A percentile compares a stretch with the other conserved stretches of the same genome.
Evolutionary conservation across 2,888 invertebrate species (phyloP).

Genomic region (Diarsia brunnea): DNA sequence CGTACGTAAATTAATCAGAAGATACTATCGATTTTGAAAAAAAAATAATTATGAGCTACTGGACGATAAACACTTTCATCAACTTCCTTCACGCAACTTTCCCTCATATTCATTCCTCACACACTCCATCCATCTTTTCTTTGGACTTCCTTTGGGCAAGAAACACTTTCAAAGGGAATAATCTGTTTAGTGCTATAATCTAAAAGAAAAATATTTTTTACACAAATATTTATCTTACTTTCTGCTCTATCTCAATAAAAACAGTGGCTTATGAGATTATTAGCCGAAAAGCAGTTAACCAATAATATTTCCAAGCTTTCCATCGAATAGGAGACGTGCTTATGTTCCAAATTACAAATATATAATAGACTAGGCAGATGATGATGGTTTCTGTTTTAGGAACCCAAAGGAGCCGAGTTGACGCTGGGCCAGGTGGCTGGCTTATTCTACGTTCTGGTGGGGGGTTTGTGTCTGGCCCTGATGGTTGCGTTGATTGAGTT

Average conservation of each 20-base stretch:
- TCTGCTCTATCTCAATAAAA: not conserved
- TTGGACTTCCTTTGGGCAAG: not conserved
- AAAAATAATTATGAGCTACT: not conserved
- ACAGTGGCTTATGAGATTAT: not conserved
- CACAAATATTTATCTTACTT: not conserved
- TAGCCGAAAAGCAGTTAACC: not conserved
- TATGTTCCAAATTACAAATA: not conserved
- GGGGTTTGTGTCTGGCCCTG: slow-evolving; percentile 97
- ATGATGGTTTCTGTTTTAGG: slow-evolving; percentile 77
- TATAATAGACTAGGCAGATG: too few species aligned
- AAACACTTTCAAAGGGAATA: not conserved
- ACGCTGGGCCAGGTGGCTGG: slow-evolving; percentile 99
- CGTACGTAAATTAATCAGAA: not conserved
- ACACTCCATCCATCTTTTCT: too few species aligned
- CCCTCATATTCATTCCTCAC: too few species aligned
- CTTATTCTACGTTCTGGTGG: slow-evolving; percentile 99
- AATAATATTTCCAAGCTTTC: not conserved
- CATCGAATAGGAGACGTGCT: not conserved
- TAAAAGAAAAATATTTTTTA: not conserved
- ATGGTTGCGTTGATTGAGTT: slow-evolving; percentile 98
- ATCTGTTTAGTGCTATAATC: not conserved
- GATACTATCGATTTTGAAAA: not conserved
- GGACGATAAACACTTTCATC: too few species aligned
- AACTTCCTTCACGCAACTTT: too few species aligned
- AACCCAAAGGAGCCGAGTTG: slow-evolving; percentile 94